Percentiles rank a stretch among this genome's conserved stretches.
phyloP scores from a whole-genome alignment of 2,797 vertebrate species.

The Cichlasoma orientale region DNA sequence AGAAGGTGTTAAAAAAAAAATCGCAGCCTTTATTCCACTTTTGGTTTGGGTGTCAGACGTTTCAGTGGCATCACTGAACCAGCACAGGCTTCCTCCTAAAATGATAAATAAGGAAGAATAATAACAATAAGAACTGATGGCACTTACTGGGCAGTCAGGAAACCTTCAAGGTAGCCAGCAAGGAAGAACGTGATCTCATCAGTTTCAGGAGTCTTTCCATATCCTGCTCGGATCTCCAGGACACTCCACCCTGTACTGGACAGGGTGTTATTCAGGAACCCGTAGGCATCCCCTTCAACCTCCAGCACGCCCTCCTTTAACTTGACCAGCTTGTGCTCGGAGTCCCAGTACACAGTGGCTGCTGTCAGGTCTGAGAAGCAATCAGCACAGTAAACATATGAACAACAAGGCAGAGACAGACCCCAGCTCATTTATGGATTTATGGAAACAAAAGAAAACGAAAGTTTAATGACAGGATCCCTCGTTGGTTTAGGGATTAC shows the following conservation, averaged over 20 bases:
- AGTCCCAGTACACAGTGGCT: conserved; percentile 88
- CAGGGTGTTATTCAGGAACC: conserved; percentile 87
- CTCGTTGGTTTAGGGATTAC: neutral
- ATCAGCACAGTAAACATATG: neutral
- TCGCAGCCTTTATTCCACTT: no score
- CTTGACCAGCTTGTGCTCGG: conserved; percentile 71
- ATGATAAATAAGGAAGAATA: fast-evolving
- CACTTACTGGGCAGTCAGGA: conserved; percentile 89
- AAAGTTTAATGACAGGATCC: neutral
- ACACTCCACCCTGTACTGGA: conserved; percentile 87
- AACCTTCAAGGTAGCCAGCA: conserved; percentile 91
- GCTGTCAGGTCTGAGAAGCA: conserved; percentile 59
- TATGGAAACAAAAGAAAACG: neutral
- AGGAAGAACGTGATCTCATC: conserved; percentile 87
- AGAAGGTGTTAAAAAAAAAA: no score
- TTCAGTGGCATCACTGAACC: neutral
- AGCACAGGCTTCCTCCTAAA: neutral
- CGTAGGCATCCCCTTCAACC: conserved; percentile 84
- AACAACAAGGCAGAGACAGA: fast-evolving
- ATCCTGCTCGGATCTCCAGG: conserved; percentile 89
- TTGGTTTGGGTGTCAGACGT: neutral
- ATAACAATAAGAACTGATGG: fast-evolving
- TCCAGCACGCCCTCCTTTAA: conserved; percentile 84
- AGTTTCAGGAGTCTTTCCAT: conserved; percentile 76
- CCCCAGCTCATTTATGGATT: neutral